Evolutionary conservation across 2,113 vertebrate genomes (phyloP), one percentile per base, ranked within the genome.

Genomic region (Charina bottae): DNA sequence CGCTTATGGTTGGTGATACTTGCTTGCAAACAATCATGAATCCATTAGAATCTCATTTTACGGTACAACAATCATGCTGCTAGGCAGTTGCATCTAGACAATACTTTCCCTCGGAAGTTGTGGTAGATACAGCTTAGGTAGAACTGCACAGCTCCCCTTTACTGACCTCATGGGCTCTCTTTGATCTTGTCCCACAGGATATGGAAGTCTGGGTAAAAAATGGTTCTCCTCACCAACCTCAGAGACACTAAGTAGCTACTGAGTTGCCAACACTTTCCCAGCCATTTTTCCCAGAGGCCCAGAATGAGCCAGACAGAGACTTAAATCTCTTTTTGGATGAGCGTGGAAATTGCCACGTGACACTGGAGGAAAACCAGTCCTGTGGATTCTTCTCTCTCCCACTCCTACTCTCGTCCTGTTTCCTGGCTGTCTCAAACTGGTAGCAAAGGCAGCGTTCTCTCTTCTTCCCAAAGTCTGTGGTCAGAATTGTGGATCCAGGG

Each of bases 401-500:
- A 37, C 9, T 89, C 37, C 33, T 26, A 15, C 6, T 42, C 1
- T 46, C 4, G 28, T 12, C 59, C 37, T 11, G 17, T 10, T 3
- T 24, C 37, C 46, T 2, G 6, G 46, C 49, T 55, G 59, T 12
- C 23, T 19, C 46, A 26, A 11, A 13, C 83, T 90, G 49, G 59
- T 3, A 60, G 60, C 46, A 5, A 0, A 0, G 59, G 60, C 24
- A 91, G 58, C 2, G 2, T 85, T 54, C 21, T 46, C 26, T 0
- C 0, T 60, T 90, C 94, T 46, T 42, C 90, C 93, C 54, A 19
- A 13, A 93, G 87, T 55, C 91, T 90, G 94, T 90, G 94, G 95
- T 93, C 91, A 90, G 94, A 95, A 93, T 85, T 94, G 78, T 90
- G 89, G 85, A 0, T 93, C 89, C 92, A 87, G 93, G 89, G 6